Base-by-base conservation (phyloP, 2,113 vertebrate genomes). In the Ciconia stormi region DNA sequence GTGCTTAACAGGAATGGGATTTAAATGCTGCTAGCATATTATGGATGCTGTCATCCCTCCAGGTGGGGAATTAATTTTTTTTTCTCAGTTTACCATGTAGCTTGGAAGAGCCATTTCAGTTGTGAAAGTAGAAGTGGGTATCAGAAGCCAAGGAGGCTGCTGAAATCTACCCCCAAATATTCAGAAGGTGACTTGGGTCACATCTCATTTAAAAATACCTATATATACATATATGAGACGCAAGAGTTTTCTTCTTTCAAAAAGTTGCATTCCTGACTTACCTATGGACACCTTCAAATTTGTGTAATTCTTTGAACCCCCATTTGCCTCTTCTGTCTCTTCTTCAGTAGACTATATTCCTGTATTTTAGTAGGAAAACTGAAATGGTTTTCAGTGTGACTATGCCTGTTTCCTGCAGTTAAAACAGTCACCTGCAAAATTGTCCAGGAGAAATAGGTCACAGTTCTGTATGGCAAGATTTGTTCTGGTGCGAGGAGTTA, bases 1-100 rank as follows among this genome's bases (percentile, higher is more conserved):
- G 97, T 97, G 93, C 97, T 97, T 96, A 89, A 93, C n/a, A 87
- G 86, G 93, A 96, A 79, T 92, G 89, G 93, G 95, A 95, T 82
- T 93, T 94, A 96, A 97, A 97, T 97, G 97, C 97, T 98, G 97
- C 98, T 98, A 96, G 95, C 79, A 67, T 93, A 81, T 82, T 96
- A 42, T 34, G 46, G 95, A 92, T 98, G 97, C 79, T 78, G 32
- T 89, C 42, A 13, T 95, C 93, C 95, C 95, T 97, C 73, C 69
- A 77, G 62, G 93, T 86, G 49, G 94, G 82, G 16, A 97, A 95
- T 96, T 97, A 92, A 34, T 93, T 94, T 93, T 94, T 95, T 89
- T 92, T 82, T 56, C 67, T 93, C 88, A 71, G 92, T 98, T 96
- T 96, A 94, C 95, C 16, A 47, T 95, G 85, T 95, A 97, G 97